phyloP scores from a whole-genome alignment of 1,140 invertebrate genomes.

The Dinothrombium tinctorium region DNA sequence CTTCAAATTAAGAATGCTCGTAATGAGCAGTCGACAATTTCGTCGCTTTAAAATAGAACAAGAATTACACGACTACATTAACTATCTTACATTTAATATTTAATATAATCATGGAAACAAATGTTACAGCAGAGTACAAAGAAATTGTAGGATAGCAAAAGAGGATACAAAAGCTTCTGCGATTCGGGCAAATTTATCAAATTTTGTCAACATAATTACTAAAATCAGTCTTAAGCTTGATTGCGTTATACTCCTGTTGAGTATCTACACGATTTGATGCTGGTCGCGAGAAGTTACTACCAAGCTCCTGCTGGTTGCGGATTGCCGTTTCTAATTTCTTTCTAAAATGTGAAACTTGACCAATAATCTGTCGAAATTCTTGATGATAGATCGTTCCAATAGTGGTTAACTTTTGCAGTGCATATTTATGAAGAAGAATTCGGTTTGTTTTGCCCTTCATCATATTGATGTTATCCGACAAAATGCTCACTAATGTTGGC shows the following conservation, averaged over 20 bases:
- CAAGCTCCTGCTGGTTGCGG: conserved; percentile 25
- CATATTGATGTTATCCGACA: conserved; percentile 30
- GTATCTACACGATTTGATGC: conserved; percentile 22
- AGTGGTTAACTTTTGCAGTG: conserved; percentile 61
- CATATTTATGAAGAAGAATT: conserved; percentile 51
- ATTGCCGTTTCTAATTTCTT: conserved; percentile 61
- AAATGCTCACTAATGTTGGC: conserved; percentile 59
- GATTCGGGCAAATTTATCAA: neutral
- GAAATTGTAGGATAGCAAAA: no score
- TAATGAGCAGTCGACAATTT: no score
- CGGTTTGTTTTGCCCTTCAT: conserved; percentile 34
- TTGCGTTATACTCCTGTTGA: conserved; percentile 9
- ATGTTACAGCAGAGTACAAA: no score
- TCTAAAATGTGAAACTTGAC: conserved; percentile 46
- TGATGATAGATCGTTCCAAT: conserved; percentile 70
- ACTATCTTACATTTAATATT: no score
- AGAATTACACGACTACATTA: no score
- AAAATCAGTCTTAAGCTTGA: conserved; percentile 60
- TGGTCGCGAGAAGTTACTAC: conserved; percentile 17
- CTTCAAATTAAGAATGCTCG: no score
- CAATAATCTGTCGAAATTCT: conserved; percentile 77
- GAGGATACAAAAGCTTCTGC: no score
- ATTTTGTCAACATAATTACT: conserved; percentile 37
- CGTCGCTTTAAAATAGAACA: no score
- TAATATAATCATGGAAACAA: no score